Evolutionary conservation across 2,113 vertebrate species (phyloP), one percentile per base, ranked within the genome.

Genomic region (Planiliza haematocheilus): DNA sequence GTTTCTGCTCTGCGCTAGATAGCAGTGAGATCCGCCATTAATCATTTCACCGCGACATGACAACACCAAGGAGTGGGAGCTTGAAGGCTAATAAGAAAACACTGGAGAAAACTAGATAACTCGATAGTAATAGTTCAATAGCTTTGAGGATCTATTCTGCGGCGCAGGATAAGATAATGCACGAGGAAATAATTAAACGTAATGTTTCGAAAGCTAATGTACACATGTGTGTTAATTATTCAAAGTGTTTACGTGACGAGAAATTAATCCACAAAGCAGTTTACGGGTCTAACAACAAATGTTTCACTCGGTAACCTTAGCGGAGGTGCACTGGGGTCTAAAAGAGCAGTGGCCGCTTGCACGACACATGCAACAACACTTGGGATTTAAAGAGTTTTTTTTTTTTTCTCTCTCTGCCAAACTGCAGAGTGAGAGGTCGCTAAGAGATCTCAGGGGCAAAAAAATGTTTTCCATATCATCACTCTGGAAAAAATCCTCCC

Each of bases 401-500:
- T 5, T 30, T 30, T 45, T 9, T 75, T 78, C 83, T 60, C 41
- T 21, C 43, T 34, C 18, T 63, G 43, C 76, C 59, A 70, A 16
- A 49, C 6, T 45, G 7, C 55, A 60, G 17, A 81, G 67, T 61
- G 59, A 79, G 70, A 77, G 46, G 74, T 79, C 10, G 20, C 74
- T 37, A 42, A 64, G 69, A 69, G 43, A 77, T 73, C 77, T 70
- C 67, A 57, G 14, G 38, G 41, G 52, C 17, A 10, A 66, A 61
- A n/a, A 73, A 64, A 67, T 60, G 36, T 81, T 88, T 87, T 79
- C 78, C 74, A 59, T 81, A 71, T 86, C 74, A 81, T 74, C 77
- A 64, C 48, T 76, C 38, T 6, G 41, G 16, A 41, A 43, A 78
- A 63, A 60, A 58, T 61, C 10, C 43, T 38, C 70, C 62, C 75